phyloP scores from a whole-genome alignment of 2,888 invertebrate species.

The Latheticus oryzae region DNA sequence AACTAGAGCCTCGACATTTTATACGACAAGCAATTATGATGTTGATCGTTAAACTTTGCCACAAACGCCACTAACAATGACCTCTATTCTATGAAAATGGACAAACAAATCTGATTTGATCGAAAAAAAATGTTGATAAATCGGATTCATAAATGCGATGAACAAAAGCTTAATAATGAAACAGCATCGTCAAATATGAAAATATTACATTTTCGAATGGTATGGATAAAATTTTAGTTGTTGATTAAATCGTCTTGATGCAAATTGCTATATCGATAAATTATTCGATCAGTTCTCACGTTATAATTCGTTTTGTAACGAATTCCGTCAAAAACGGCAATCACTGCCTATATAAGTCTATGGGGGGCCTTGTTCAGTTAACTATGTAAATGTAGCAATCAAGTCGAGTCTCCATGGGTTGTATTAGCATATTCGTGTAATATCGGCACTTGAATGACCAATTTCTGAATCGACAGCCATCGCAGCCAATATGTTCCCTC shows the following conservation, averaged over 20 bases:
- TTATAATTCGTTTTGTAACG: slow-evolving; percentile 50
- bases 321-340: slow-evolving; percentile 51
- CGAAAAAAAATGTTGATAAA: no score
- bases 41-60: no score
- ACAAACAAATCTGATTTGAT: no score
- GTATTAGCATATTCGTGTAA: slow-evolving; percentile 58
- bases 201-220: no score
- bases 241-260: no score
- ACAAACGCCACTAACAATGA: no score
- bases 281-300: background rate
- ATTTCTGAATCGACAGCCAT: slow-evolving; percentile 51
- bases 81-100: no score
- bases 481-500: slow-evolving; percentile 50
- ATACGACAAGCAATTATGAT: no score
- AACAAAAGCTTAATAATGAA: no score
- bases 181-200: no score
- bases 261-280: slow-evolving; percentile 6
- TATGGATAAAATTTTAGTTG: no score
- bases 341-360: slow-evolving; percentile 46
- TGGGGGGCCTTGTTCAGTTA: slow-evolving; percentile 52
- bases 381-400: slow-evolving; percentile 59
- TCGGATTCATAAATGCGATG: no score
- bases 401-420: slow-evolving; percentile 54
- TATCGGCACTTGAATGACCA: slow-evolving; percentile 55
- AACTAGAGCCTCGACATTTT: background rate